Conservation (phyloP, 2,797 vertebrate genomes). For the Etheostoma perlongum region DNA sequence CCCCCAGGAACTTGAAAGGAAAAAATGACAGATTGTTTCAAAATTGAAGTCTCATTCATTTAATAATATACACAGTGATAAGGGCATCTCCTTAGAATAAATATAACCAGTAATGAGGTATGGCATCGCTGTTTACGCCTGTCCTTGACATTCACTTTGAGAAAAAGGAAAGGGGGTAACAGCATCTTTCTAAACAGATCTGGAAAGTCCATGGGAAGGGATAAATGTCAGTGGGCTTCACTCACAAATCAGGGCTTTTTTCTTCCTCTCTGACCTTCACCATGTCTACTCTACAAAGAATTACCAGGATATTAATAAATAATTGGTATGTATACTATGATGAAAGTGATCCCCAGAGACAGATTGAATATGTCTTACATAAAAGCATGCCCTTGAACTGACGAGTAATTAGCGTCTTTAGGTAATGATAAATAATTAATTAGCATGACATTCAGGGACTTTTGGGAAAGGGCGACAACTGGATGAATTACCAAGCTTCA, state of each 20-base stretch:
- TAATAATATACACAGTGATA: conserved; percentile 79
- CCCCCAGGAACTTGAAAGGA: conserved; percentile 35
- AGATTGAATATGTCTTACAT: conserved; percentile 59
- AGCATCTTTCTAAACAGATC: conserved; percentile 78
- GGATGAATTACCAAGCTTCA: conserved; percentile 48
- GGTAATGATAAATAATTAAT: conserved; percentile 79
- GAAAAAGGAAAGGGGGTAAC: conserved; percentile 60
- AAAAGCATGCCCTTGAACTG: conserved; percentile 72
- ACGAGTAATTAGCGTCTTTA: conserved; percentile 76
- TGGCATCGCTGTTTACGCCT: conserved; percentile 77
- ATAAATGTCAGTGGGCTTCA: conserved; percentile 84
- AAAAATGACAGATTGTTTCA: conserved; percentile 69
- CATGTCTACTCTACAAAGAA: conserved; percentile 66
- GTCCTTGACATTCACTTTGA: conserved; percentile 86
- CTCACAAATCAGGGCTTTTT: conserved; percentile 78
- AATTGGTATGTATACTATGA: conserved; percentile 65
- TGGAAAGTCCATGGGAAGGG: conserved; percentile 76
- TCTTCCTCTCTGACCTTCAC: conserved; percentile 79
- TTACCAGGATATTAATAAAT: conserved; percentile 77
- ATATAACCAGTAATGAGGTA: conserved; percentile 81
- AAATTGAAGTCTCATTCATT: conserved; percentile 75
- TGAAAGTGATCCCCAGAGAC: conserved; percentile 72
- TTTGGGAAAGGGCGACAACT: conserved; percentile 56
- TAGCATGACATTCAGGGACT: conserved; percentile 73
- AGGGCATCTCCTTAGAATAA: conserved; percentile 80